Conservation (phyloP, 2,113 vertebrate genomes). For the Thalassoma bifasciatum region DNA sequence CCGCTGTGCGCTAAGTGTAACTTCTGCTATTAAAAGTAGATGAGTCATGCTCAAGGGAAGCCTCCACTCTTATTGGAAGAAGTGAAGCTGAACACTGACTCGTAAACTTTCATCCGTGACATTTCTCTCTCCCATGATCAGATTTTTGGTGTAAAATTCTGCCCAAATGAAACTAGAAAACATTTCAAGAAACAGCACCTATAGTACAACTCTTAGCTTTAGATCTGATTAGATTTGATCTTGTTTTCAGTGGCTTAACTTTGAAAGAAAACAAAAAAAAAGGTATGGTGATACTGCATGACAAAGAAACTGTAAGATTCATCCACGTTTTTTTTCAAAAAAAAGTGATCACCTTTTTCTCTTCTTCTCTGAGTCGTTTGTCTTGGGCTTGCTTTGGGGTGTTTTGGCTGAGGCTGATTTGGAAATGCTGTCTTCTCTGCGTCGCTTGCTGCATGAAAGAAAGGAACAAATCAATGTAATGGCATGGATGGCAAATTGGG, state of each 20-base stretch:
- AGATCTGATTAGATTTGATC: background rate
- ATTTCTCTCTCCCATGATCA: background rate
- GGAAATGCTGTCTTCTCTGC: constrained; percentile 91
- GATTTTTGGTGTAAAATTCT: background rate
- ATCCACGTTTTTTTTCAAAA: background rate
- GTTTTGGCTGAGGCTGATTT: constrained; percentile 83
- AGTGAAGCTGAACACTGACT: constrained; percentile 8
- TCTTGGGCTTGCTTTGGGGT: constrained; percentile 89
- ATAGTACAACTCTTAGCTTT: background rate
- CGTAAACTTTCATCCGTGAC: background rate
- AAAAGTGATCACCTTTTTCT: constrained; percentile 94
- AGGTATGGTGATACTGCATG: background rate
- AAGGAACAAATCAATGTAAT: background rate
- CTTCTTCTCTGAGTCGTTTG: constrained; percentile 93
- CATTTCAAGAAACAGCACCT: background rate
- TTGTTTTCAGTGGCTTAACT: background rate
- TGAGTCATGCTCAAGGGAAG: constrained; percentile 41
- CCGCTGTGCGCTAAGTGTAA: background rate
- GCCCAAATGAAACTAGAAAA: background rate
- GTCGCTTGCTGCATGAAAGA: constrained; percentile 83
- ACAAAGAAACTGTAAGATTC: background rate
- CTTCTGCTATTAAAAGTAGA: background rate
- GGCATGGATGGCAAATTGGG: background rate
- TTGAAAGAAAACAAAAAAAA: too few species aligned
- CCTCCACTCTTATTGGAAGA: constrained; percentile 6